Conservation (phyloP, 2,888 invertebrate species). For the Conchocele bisecta region DNA sequence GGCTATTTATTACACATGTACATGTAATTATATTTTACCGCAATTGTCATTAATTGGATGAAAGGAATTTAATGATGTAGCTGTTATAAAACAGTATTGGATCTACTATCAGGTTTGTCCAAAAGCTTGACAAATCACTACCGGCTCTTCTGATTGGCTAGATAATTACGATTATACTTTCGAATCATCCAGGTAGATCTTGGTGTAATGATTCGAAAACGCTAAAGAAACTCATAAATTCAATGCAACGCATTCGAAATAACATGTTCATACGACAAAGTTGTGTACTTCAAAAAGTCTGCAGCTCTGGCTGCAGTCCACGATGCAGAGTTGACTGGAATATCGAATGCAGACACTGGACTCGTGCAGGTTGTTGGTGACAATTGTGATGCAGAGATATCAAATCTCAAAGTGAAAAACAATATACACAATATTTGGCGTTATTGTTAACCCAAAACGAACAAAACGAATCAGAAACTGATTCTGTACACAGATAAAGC, state of each 20-base stretch:
- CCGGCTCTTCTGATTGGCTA: too few species aligned
- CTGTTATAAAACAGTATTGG: too few species aligned
- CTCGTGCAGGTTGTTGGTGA: slow-evolving; percentile 3
- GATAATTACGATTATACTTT: too few species aligned
- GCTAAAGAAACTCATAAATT: neutral
- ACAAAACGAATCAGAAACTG: neutral
- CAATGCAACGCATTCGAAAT: neutral
- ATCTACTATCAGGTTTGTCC: too few species aligned
- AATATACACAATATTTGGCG: slow-evolving; percentile 26
- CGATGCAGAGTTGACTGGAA: neutral
- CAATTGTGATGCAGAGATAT: slow-evolving; percentile 30
- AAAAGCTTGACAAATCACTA: too few species aligned
- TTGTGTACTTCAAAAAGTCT: slow-evolving; percentile 17
- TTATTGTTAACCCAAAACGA: slow-evolving; percentile 11
- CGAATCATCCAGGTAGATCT: neutral
- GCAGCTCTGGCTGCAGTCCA: slow-evolving; percentile 10
- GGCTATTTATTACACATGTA: too few species aligned
- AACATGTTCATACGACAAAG: slow-evolving; percentile 11
- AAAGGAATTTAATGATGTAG: too few species aligned
- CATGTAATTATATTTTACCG: too few species aligned
- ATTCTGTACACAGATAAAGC: neutral
- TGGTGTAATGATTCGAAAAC: neutral
- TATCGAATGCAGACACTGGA: neutral
- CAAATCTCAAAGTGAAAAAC: slow-evolving; percentile 22
- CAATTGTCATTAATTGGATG: too few species aligned